Evolutionary conservation across 1,140 invertebrate genomes (phyloP).

Genomic region (Drosophila tristis): DNA sequence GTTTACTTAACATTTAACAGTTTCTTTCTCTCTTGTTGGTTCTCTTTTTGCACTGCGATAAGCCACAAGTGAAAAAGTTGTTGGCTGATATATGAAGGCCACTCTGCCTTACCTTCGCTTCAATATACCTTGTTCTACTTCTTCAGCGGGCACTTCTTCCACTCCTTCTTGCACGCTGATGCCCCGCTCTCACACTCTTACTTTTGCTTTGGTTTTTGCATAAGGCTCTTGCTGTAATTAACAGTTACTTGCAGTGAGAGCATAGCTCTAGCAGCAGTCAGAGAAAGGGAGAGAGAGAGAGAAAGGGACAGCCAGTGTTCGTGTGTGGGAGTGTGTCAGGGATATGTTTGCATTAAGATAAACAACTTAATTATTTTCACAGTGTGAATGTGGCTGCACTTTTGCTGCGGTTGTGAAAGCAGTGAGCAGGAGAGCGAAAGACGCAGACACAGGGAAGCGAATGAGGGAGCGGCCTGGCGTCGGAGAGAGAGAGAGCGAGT

Average conservation of each 20-base stretch:
- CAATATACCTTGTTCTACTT: too few relatives aligned
- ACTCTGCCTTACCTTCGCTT: too few relatives aligned
- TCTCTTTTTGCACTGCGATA: too few relatives aligned
- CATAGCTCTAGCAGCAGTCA: not conserved
- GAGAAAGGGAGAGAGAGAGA: not conserved
- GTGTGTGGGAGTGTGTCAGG: slow-evolving; percentile 15
- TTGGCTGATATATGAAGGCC: too few relatives aligned
- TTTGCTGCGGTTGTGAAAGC: slow-evolving; percentile 36
- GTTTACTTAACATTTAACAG: too few relatives aligned
- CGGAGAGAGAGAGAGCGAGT: too few relatives aligned
- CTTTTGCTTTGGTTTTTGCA: slow-evolving; percentile 57
- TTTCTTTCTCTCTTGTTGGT: too few relatives aligned
- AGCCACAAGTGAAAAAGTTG: too few relatives aligned
- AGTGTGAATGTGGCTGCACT: slow-evolving; percentile 49
- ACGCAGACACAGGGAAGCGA: slow-evolving; percentile 40
- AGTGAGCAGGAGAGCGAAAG: slow-evolving; percentile 9
- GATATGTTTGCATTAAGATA: slow-evolving; percentile 75
- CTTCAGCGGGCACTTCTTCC: too few relatives aligned
- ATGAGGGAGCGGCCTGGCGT: not conserved
- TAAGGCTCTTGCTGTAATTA: slow-evolving; percentile 73
- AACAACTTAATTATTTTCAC: slow-evolving; percentile 79
- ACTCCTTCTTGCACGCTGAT: not conserved
- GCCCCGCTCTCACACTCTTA: slow-evolving; percentile 1
- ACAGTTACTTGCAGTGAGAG: slow-evolving; percentile 67
- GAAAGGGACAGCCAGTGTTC: too few relatives aligned